Evolutionary conservation across 2,113 vertebrate species (phyloP).

Genomic region (Oreochromis niloticus): DNA sequence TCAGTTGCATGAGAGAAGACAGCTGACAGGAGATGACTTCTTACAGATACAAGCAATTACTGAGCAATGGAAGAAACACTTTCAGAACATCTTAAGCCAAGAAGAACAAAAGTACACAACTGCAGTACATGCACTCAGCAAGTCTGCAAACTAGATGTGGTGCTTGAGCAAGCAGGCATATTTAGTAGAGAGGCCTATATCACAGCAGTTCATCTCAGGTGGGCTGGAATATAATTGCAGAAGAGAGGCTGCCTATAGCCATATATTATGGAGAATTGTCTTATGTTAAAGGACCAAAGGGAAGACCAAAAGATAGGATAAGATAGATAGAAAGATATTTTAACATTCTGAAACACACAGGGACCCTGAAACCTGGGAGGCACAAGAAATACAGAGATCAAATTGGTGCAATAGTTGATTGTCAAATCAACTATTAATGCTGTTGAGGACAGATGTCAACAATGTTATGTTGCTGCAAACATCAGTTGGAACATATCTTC

Average conservation of each 20-base stretch:
- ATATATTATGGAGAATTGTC: neutral
- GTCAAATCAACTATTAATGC: rapidly evolving
- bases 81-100: neutral
- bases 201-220: neutral
- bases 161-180: neutral
- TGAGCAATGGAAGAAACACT: neutral
- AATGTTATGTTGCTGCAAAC: neutral
- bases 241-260: neutral
- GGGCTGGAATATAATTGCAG: neutral
- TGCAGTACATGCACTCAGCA: neutral
- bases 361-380: neutral
- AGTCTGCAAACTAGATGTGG: neutral
- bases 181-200: neutral
- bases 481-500: neutral
- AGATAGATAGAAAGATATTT: neutral
- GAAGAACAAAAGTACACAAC: neutral
- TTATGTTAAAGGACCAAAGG: neutral
- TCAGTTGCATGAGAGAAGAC: neutral
- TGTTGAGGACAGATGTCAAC: neutral
- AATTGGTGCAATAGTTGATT: neutral
- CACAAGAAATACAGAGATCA: neutral
- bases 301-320: neutral
- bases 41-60: neutral
- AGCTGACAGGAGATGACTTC: neutral
- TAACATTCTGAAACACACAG: neutral